Conservation (phyloP, 2,797 vertebrate genomes). For the Aeoliscus strigatus region DNA sequence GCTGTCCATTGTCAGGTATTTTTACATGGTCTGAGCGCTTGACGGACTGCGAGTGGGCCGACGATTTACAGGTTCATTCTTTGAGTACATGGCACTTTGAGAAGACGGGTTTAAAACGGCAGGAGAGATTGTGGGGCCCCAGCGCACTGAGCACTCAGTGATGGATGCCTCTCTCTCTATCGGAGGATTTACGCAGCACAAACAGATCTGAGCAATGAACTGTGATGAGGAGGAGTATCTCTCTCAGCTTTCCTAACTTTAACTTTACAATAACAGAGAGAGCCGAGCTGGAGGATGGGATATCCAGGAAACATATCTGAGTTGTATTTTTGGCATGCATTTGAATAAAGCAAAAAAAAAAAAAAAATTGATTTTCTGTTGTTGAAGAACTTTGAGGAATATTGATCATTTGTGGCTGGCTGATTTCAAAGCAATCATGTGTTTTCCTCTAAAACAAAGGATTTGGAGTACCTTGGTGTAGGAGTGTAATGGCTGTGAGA, state of each 20-base stretch:
- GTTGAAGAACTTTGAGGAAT: slow-evolving; percentile 25
- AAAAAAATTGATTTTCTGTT: neutral
- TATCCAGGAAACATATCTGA: slow-evolving; percentile 26
- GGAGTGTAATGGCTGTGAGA: slow-evolving; percentile 57
- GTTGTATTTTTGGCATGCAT: slow-evolving; percentile 9
- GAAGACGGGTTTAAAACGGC: slow-evolving; percentile 68
- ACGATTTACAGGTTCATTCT: slow-evolving; percentile 64
- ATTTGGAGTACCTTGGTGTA: slow-evolving; percentile 62
- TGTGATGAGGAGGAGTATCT: slow-evolving; percentile 70
- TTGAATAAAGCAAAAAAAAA: slow-evolving; percentile 10
- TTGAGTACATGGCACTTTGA: slow-evolving; percentile 61
- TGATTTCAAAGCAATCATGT: slow-evolving; percentile 50
- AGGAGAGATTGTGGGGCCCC: slow-evolving; percentile 59
- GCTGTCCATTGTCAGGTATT: slow-evolving; percentile 15
- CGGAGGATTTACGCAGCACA: slow-evolving; percentile 75
- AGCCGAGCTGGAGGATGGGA: slow-evolving; percentile 1
- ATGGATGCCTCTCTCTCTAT: slow-evolving; percentile 74
- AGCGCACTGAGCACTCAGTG: slow-evolving; percentile 50
- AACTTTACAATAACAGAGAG: slow-evolving; percentile 55
- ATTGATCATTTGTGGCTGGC: slow-evolving; percentile 53
- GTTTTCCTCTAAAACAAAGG: slow-evolving; percentile 68
- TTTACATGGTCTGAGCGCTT: slow-evolving; percentile 37
- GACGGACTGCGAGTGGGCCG: slow-evolving; percentile 48
- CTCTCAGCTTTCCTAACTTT: slow-evolving; percentile 59
- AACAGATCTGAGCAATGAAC: slow-evolving; percentile 75